Evolutionary conservation across 2,888 invertebrate species (phyloP), one percentile per base, ranked within the genome.

Genomic region (Galerucella pusilla): DNA sequence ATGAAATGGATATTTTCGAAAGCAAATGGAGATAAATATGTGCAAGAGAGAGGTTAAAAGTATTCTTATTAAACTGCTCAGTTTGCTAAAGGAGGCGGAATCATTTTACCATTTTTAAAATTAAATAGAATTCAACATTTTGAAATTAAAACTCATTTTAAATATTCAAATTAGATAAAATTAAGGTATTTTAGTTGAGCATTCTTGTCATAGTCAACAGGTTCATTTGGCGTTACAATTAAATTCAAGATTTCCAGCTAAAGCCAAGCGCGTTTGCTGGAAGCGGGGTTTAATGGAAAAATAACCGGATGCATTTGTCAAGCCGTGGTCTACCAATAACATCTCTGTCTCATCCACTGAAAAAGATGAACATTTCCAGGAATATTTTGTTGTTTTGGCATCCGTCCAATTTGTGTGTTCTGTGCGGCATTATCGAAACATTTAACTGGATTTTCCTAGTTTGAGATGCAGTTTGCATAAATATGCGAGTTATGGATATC

Each of bases 221-320:
- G 72, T 73, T 67, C 70, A 73, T 76, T 76, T 63, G 49, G 70
- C 59, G 73, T 67, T 67, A 67, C 75, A 76, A 76, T 76, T 76
- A 76, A 73, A 75, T 75, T 67, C 59, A 75, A 71, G 68, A 70
- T 73, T 69, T 69, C 61, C 68, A 75, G 35, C 73, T 69, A 74
- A 77, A 74, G 70, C 72, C 75, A 70, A 73, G 76, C 70, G 69
- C 20, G 20, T 20, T 66, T 76, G 71, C 73, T 73, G 75, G 74
- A 63, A 64, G 73, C 71, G 72, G 42, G 75, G 67, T 75, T 71
- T 83, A 82, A 83, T 84, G 79, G 82, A 77, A 79, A 82, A 82
- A 85, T 83, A 84, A 84, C 83, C 81, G 83, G 78, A 73, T 80
- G 77, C 84, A 84, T 85, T 84, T 84, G 82, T 84, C 84, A 84